phyloP scores from a whole-genome alignment of 2,888 invertebrate genomes.

The Odontocerum albicorne region DNA sequence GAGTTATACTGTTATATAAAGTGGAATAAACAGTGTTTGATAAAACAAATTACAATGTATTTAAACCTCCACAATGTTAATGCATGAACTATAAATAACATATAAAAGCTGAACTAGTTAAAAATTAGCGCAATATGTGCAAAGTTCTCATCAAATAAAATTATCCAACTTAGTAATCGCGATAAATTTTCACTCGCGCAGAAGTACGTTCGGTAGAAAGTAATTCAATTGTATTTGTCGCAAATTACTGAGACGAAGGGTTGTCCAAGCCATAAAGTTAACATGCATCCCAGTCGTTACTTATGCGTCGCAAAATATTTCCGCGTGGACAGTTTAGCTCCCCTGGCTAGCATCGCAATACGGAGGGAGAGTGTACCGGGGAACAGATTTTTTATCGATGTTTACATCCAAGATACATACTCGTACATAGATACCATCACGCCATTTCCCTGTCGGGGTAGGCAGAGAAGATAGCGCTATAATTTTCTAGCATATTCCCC shows the following conservation, averaged over 20 bases:
- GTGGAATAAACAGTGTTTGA: too few species aligned
- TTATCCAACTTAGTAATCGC: too few species aligned
- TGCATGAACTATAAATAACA: too few species aligned
- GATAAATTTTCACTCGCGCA: too few species aligned
- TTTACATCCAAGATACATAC: neutral
- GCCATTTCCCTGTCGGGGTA: neutral
- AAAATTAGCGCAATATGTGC: too few species aligned
- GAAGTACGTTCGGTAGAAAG: neutral
- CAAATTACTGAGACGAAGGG: neutral
- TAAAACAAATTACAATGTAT: too few species aligned
- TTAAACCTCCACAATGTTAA: too few species aligned
- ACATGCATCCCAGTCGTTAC: constrained; percentile 1
- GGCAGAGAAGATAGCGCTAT: too few species aligned
- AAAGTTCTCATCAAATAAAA: too few species aligned
- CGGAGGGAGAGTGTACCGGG: constrained; percentile 1
- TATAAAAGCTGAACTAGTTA: too few species aligned
- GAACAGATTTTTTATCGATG: constrained; percentile 1
- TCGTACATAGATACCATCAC: neutral
- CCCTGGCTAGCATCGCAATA: neutral
- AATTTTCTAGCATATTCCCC: too few species aligned
- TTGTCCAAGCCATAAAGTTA: constrained; percentile 13
- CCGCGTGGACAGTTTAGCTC: constrained; percentile 1
- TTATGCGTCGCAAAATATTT: constrained; percentile 6
- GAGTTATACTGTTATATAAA: too few species aligned
- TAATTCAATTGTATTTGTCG: neutral